Evolutionary conservation across 1,140 invertebrate species (phyloP).

Genomic region (Diabrotica undecimpunctata): DNA sequence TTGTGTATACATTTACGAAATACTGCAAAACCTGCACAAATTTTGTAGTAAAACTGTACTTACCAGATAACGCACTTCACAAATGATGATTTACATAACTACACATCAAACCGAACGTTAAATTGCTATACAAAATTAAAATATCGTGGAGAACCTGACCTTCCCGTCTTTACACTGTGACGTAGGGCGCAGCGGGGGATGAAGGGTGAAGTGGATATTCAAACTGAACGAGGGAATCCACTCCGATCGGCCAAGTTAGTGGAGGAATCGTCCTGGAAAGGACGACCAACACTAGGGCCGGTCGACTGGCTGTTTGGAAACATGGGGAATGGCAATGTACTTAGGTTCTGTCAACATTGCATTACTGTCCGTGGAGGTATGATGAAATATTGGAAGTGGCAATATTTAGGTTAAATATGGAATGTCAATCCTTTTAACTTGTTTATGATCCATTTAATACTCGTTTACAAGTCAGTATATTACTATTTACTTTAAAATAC

Average conservation of each 20-base stretch:
- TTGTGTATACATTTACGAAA: constrained; percentile 12
- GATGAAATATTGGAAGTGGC: not conserved
- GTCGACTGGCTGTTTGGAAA: not conserved
- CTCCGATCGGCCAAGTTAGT: constrained; percentile 1
- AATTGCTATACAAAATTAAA: constrained; percentile 6
- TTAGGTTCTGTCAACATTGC: not conserved
- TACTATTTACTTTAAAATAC: too few species aligned
- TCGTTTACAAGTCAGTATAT: too few species aligned
- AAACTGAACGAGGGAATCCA: constrained; percentile 16
- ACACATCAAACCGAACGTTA: not conserved
- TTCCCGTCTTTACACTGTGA: constrained; percentile 11
- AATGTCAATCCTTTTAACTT: not conserved
- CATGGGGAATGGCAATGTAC: not conserved
- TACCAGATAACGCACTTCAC: not conserved
- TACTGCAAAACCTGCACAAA: not conserved
- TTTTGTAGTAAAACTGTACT: not conserved
- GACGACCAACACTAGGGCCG: not conserved
- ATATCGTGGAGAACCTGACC: constrained; percentile 11
- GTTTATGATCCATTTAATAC: too few species aligned
- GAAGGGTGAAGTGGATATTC: constrained; percentile 13
- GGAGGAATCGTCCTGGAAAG: constrained; percentile 2
- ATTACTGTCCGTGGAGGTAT: not conserved
- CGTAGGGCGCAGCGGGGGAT: constrained; percentile 7
- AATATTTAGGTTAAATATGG: not conserved
- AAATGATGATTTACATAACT: constrained; percentile 8